Conservation (phyloP, 2,113 vertebrate species). For the Oplegnathus fasciatus region DNA sequence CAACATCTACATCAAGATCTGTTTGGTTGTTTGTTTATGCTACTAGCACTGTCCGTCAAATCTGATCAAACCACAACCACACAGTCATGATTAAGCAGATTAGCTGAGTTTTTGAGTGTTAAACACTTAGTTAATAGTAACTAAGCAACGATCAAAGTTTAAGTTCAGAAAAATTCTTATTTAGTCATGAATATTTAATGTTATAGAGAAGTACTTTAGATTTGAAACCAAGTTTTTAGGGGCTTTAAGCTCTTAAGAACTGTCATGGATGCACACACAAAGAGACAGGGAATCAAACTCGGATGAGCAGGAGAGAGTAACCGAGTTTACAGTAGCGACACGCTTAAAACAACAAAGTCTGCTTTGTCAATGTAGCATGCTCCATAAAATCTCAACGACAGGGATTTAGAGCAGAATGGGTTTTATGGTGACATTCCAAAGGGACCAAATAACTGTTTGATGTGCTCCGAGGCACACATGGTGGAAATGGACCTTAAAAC, state of each 20-base stretch:
- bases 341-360: slow-evolving; percentile 26
- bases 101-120: not conserved
- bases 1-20: not conserved
- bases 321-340: not conserved
- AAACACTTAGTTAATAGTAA: not conserved
- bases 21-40: not conserved
- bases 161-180: too few relatives aligned
- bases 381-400: slow-evolving; percentile 15
- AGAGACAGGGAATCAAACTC: not conserved
- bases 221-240: not conserved
- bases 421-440: slow-evolving; percentile 50
- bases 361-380: slow-evolving; percentile 8
- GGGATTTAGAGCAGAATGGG: not conserved
- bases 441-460: slow-evolving; percentile 37
- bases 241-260: not conserved
- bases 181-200: slow-evolving; percentile 5
- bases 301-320: not conserved
- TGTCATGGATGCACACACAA: not conserved
- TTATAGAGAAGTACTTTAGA: not conserved
- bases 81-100: not conserved
- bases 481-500: slow-evolving; percentile 73
- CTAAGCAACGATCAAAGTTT: too few relatives aligned
- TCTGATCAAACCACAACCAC: not conserved
- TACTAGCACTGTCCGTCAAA: not conserved
- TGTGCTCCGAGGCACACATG: slow-evolving; percentile 55